These are phyloP conservation scores for Chalcis sispes DNA, from an alignment of 2,888 invertebrate species.

Conservation along the genomic window DNA sequence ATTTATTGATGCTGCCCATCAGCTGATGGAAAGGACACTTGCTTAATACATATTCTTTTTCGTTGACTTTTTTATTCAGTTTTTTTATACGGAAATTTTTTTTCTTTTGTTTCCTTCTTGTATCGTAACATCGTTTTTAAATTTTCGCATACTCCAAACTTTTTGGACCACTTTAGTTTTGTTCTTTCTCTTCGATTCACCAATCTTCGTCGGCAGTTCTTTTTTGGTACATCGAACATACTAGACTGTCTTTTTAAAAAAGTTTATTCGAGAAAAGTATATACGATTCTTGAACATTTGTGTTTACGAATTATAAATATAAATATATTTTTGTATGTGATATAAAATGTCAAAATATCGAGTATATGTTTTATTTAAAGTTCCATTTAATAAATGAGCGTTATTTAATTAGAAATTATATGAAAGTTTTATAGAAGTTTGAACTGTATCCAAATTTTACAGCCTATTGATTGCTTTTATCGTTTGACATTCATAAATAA, in stretches of 20 bases:
- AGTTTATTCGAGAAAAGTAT: too few species aligned
- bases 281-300: too few species aligned
- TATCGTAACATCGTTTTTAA: slow-evolving; percentile 36
- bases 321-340: too few species aligned
- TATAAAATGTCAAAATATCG: too few species aligned
- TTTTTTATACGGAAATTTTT: neutral
- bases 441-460: too few species aligned
- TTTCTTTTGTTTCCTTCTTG: neutral
- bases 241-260: slow-evolving; percentile 8
- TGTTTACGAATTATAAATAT: too few species aligned
- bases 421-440: too few species aligned
- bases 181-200: neutral
- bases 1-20: slow-evolving; percentile 12
- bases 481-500: too few species aligned
- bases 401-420: too few species aligned
- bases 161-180: slow-evolving; percentile 31
- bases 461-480: too few species aligned
- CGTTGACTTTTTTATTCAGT: slow-evolving; percentile 11
- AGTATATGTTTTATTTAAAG: too few species aligned
- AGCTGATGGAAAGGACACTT: slow-evolving; percentile 32
- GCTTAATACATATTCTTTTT: slow-evolving; percentile 33
- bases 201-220: neutral
- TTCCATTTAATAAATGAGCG: too few species aligned
- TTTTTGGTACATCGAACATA: neutral
- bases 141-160: slow-evolving; percentile 26